phyloP scores from a whole-genome alignment of 2,113 vertebrate genomes.

The Xiphophorus maculatus region DNA sequence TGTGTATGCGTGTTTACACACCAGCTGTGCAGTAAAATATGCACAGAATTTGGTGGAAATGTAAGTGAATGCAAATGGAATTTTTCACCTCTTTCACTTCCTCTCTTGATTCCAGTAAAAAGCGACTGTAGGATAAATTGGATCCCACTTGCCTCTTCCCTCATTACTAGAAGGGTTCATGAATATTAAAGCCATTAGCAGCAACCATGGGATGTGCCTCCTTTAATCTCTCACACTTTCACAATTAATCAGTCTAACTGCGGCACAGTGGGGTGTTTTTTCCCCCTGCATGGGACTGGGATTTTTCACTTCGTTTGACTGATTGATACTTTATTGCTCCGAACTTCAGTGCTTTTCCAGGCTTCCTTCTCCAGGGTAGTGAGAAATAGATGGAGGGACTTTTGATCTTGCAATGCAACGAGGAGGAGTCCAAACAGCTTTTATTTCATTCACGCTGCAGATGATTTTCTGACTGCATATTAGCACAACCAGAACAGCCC shows the following conservation, averaged over 20 bases:
- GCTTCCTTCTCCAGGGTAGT: conserved; percentile 15
- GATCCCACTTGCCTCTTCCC: conserved; percentile 60
- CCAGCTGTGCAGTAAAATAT: neutral
- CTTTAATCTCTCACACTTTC: conserved; percentile 75
- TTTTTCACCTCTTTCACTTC: conserved; percentile 14
- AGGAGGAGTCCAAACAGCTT: neutral
- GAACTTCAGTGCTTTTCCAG: conserved; percentile 1
- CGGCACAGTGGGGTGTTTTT: conserved; percentile 65
- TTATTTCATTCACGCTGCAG: neutral
- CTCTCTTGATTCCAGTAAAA: conserved; percentile 28
- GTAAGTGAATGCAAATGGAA: conserved; percentile 1
- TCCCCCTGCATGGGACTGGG: conserved; percentile 5
- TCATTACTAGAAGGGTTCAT: conserved; percentile 60
- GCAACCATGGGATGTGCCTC: conserved; percentile 53
- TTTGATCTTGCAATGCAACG: conserved; percentile 11
- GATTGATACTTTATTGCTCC: conserved; percentile 43
- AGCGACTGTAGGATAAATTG: conserved; percentile 55
- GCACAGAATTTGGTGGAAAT: conserved; percentile 12
- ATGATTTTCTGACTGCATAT: neutral
- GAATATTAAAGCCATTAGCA: conserved; percentile 75
- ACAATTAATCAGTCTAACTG: conserved; percentile 75
- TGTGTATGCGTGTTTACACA: neutral
- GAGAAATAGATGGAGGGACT: neutral
- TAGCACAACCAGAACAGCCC: too few relatives aligned
- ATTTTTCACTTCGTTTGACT: conserved; percentile 51